phyloP scores from a whole-genome alignment of 2,113 vertebrate genomes.

The Hippolais icterina region DNA sequence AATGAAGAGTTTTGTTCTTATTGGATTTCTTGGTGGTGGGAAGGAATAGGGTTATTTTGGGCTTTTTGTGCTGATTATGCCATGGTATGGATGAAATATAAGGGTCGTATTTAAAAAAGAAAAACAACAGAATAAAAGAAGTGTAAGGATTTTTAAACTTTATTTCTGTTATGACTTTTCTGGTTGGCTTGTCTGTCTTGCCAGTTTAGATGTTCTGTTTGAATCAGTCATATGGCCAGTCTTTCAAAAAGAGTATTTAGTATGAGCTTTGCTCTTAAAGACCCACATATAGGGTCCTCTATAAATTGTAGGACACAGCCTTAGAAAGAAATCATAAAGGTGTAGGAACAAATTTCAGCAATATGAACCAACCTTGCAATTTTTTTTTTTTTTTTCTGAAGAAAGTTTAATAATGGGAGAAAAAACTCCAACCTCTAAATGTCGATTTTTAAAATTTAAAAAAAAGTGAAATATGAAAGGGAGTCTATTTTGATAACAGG shows the following conservation, averaged over 20 bases:
- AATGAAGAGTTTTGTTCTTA: background rate
- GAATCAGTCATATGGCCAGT: background rate
- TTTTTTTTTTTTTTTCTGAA: background rate
- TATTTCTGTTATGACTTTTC: background rate
- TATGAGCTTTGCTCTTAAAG: background rate
- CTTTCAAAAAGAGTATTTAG: background rate
- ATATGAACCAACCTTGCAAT: background rate
- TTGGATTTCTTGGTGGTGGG: background rate
- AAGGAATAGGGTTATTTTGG: background rate
- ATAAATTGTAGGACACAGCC: background rate
- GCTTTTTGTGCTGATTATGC: background rate
- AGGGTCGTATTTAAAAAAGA: background rate
- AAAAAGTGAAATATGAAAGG: constrained; percentile 50
- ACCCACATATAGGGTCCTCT: background rate
- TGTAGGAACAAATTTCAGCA: background rate
- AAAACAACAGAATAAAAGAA: background rate
- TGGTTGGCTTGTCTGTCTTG: background rate
- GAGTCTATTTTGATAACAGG: constrained; percentile 28
- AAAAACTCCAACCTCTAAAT: background rate
- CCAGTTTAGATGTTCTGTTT: background rate
- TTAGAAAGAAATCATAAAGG: background rate
- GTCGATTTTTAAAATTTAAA: constrained; percentile 29
- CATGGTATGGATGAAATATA: background rate
- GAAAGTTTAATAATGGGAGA: background rate
- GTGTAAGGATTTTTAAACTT: background rate